Evolutionary conservation across 2,113 vertebrate species (phyloP).

Genomic region (Petrocephalus zakoni): DNA sequence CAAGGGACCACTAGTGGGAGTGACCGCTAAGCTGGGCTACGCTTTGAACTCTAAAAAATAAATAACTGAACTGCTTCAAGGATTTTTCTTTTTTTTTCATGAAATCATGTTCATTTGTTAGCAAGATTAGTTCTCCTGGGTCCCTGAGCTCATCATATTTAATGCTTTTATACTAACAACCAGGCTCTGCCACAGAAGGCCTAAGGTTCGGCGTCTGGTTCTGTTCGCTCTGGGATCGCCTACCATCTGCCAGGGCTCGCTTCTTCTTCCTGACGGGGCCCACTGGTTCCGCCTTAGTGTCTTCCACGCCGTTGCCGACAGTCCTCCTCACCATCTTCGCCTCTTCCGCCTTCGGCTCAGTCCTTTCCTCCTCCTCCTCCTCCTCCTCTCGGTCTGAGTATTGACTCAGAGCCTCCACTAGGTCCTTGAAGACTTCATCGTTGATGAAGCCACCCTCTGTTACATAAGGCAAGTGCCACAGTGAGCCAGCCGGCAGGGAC

Average conservation of each 20-base stretch:
- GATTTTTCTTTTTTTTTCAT: background rate
- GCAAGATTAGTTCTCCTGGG: background rate
- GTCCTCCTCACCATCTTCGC: slow-evolving; percentile 58
- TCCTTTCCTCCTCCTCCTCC: slow-evolving; percentile 47
- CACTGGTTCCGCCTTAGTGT: slow-evolving; percentile 41
- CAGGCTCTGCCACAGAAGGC: background rate
- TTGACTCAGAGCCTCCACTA: slow-evolving; percentile 86
- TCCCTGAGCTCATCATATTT: background rate
- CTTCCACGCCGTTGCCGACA: slow-evolving; percentile 31
- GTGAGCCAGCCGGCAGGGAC: background rate
- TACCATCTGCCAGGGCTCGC: slow-evolving; percentile 56
- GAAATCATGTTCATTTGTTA: background rate
- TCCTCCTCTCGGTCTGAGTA: slow-evolving; percentile 86
- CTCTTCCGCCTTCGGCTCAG: slow-evolving; percentile 35
- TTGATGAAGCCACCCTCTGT: slow-evolving; percentile 84
- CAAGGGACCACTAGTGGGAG: background rate
- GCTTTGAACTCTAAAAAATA: background rate
- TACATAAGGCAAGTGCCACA: background rate
- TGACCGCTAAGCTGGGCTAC: background rate
- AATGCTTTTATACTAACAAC: background rate
- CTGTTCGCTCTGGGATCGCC: slow-evolving; percentile 20
- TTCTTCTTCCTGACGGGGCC: slow-evolving; percentile 52
- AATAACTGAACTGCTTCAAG: background rate
- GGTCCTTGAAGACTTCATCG: slow-evolving; percentile 88
- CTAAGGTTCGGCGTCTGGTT: background rate